Evolutionary conservation across 1,140 invertebrate species (phyloP).

Genomic region (Andrena cerasifolii): DNA sequence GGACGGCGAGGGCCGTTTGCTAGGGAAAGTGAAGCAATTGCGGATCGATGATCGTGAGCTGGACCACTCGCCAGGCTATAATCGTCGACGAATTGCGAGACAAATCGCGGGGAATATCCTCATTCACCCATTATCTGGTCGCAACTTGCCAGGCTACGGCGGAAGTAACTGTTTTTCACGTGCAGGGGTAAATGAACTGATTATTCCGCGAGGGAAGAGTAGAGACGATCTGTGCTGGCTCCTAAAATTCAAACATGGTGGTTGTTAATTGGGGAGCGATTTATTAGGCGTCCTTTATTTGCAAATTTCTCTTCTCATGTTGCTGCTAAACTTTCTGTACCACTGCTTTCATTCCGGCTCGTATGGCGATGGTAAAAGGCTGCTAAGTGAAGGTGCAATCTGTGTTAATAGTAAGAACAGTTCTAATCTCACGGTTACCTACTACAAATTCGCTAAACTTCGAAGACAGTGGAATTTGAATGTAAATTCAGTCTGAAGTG

Average conservation of each 20-base stretch:
- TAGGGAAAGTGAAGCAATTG: conserved; percentile 51
- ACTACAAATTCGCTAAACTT: no score
- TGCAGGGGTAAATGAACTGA: neutral
- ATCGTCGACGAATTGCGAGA: conserved; percentile 5
- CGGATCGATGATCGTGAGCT: conserved; percentile 10
- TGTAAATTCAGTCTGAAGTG: no score
- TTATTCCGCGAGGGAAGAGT: no score
- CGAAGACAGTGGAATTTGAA: no score
- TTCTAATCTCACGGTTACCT: no score
- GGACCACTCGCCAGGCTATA: neutral
- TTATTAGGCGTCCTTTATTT: neutral
- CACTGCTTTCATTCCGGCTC: no score
- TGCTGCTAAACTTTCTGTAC: no score
- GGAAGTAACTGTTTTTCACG: neutral
- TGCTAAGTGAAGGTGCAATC: neutral
- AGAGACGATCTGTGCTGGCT: no score
- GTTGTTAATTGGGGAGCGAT: no score
- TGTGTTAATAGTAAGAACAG: no score
- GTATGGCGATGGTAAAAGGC: neutral
- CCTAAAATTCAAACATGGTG: no score
- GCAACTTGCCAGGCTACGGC: neutral
- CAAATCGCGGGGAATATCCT: neutral
- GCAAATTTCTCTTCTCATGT: conserved; percentile 11
- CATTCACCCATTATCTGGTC: neutral
- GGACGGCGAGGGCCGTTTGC: conserved; percentile 28